A percentile compares a stretch with the other conserved stretches of the same genome.
Evolutionary conservation across 35 echinoderm and acorn worm species (phyloP).

Genomic region (Acanthaster planci): DNA sequence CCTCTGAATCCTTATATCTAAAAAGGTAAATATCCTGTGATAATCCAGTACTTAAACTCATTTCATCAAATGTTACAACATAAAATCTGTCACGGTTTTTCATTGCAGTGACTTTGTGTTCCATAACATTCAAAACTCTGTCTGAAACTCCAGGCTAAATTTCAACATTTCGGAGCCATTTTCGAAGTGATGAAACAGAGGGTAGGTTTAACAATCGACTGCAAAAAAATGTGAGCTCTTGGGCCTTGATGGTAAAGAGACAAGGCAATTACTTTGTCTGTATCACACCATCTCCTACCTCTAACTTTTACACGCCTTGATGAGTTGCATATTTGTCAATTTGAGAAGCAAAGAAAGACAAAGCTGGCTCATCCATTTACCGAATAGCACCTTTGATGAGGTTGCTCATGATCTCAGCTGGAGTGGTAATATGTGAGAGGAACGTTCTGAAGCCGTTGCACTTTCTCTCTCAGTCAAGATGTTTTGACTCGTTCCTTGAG

Average conservation of each 20-base stretch:
- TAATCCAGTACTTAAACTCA: constrained; percentile 17
- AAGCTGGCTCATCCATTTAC: not conserved
- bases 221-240: not conserved
- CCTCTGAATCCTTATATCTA: not conserved
- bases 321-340: no score
- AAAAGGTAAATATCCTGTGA: not conserved
- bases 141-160: constrained; percentile 15
- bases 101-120: constrained; percentile 29
- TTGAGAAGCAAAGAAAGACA: no score
- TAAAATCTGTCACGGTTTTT: constrained; percentile 28
- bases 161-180: constrained; percentile 32
- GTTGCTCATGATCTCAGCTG: no score
- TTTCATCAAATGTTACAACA: constrained; percentile 44
- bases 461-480: no score
- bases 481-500: no score
- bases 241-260: constrained; percentile 27
- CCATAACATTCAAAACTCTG: not conserved
- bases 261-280: constrained; percentile 16
- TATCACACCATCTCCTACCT: constrained; percentile 30
- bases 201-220: constrained; percentile 20
- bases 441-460: no score
- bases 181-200: constrained; percentile 14
- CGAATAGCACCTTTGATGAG: no score
- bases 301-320: not conserved
- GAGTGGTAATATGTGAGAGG: no score